These are phyloP conservation scores for Oxytorus armatus DNA, from an alignment of 2,888 invertebrate genomes.

Conservation along the genomic window DNA sequence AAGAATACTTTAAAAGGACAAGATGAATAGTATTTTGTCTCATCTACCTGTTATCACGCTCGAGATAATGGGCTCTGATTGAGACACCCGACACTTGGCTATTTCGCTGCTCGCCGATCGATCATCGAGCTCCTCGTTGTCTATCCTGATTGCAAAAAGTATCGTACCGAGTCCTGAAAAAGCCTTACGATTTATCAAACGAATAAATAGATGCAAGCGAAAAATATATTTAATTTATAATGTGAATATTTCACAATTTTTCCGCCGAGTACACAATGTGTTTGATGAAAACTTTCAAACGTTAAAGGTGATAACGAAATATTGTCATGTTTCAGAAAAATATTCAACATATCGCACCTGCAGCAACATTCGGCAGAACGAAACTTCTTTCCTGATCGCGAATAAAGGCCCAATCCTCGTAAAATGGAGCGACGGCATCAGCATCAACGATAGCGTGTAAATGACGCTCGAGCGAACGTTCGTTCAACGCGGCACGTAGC, in stretches of 20 bases:
- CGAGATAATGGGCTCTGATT: conserved; percentile 90
- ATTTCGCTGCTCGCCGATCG: conserved; percentile 85
- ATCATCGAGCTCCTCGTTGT: conserved; percentile 92
- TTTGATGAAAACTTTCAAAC: too few species aligned
- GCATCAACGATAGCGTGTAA: conserved; percentile 81
- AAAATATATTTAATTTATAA: conserved; percentile 14
- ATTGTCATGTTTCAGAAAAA: too few species aligned
- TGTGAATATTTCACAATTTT: too few species aligned
- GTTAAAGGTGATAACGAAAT: too few species aligned
- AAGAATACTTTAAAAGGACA: neutral
- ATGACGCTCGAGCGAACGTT: conserved; percentile 92
- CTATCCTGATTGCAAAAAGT: conserved; percentile 96
- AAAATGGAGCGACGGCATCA: conserved; percentile 85
- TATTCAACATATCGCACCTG: conserved; percentile 86
- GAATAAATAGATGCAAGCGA: conserved; percentile 36
- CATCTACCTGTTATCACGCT: conserved; percentile 87
- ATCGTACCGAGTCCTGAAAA: conserved; percentile 92
- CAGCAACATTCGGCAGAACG: conserved; percentile 93
- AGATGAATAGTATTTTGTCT: neutral
- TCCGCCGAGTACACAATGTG: too few species aligned
- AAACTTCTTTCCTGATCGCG: conserved; percentile 92
- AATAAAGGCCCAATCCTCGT: conserved; percentile 94
- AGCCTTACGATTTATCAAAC: conserved; percentile 13
- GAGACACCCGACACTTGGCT: conserved; percentile 82
- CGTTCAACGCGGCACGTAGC: conserved; percentile 95